Evolutionary conservation across 2,113 vertebrate species (phyloP), one percentile per base, ranked within the genome.

Genomic region (Neodon shergylaensis): DNA sequence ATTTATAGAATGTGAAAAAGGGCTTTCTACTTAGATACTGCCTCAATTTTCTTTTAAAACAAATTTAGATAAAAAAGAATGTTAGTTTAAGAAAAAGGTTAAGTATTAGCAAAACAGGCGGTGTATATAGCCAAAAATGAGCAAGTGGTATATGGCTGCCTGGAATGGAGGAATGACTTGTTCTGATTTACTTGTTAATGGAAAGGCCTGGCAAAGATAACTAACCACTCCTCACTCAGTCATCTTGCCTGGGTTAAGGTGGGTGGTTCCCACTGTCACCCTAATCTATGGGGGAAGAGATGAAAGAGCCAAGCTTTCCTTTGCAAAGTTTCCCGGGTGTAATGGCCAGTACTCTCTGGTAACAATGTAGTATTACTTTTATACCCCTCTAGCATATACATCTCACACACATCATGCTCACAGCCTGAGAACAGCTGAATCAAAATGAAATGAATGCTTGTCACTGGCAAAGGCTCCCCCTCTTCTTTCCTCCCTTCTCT

Each of bases 31-130:
- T 81, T 82, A 76, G 42, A n/a, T 10, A 76, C 17, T 70, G 74
- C n/a, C 36, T 21, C 33, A 19, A 22, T 91, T 96, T 90, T 52
- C 36, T 83, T 81, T 87, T 22, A 91, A 92, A 88, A 85, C 44
- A 90, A 90, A 86, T 76, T 61, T 54, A 87, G 61, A 24, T 73
- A 13, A 52, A 65, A 72, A 94, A 54, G 36, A 79, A 76, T 58
- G 54, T 21, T 91, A 36, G 66, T 81, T 84, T 42, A 70, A 86
- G 42, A 63, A 87, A 47, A 92, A 65, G 54, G 42, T 61, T 76
- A 76, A 89, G n/a, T n/a, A 49, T 28, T 63, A 76, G 82, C 61
- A 86, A 89, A 93, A 74, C 28, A 89, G 42, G 13, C 44, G 54
- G 68, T 2, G 0, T 7, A 44, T 5, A 28, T 7, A 26, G 14